Evolutionary conservation across 2,113 vertebrate species (phyloP).

Genomic region (Hipposideros armiger): DNA sequence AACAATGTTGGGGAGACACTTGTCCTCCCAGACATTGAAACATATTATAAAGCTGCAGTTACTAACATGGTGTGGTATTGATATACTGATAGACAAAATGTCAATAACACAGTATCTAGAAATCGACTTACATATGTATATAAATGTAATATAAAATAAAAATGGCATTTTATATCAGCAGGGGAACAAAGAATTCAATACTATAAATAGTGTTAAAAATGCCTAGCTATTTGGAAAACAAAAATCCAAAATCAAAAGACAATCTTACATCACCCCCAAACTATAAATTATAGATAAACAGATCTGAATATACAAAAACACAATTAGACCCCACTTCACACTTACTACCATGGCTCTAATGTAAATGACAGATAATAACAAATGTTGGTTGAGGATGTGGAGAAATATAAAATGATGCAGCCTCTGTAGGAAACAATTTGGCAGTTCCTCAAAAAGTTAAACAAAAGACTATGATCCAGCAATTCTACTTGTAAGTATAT

Average conservation of each 20-base stretch:
- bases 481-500: neutral
- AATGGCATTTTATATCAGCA: neutral
- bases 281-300: neutral
- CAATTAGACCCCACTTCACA: neutral
- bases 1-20: neutral
- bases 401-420: neutral
- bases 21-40: neutral
- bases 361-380: neutral
- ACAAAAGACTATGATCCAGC: neutral
- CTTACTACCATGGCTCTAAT: neutral
- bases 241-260: neutral
- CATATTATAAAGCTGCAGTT: neutral
- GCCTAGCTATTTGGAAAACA: neutral
- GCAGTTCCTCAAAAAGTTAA: neutral
- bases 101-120: neutral
- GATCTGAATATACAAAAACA: neutral
- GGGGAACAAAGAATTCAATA: neutral
- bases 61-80: neutral
- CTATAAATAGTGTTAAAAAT: neutral
- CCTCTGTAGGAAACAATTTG: neutral
- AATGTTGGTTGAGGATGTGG: neutral
- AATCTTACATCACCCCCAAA: neutral
- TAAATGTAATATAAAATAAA: slow-evolving; percentile 3
- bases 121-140: neutral
- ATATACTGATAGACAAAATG: neutral